Percentiles rank a stretch among this genome's conserved stretches.
Evolutionary conservation across 2,113 vertebrate genomes (phyloP).

Genomic region (Heliornis fulica): DNA sequence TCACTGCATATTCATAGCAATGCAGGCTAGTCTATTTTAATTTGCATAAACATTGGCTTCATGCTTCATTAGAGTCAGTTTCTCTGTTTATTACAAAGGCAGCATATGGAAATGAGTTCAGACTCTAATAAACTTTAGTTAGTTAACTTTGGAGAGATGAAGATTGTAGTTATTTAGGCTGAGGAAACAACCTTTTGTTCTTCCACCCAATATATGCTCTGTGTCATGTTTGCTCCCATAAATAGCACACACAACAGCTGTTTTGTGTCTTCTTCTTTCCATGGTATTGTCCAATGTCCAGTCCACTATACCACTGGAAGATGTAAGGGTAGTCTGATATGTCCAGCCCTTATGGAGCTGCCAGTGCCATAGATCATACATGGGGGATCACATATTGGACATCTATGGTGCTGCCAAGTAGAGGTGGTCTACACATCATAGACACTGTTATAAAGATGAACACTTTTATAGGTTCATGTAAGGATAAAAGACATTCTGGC

Average conservation of each 20-base stretch:
- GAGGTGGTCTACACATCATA: neutral
- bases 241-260: neutral
- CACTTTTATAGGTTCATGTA: neutral
- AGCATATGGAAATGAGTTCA: neutral
- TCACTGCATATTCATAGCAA: neutral
- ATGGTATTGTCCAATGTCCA: neutral
- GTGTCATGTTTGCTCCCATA: neutral
- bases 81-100: neutral
- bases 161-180: neutral
- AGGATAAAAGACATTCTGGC: neutral
- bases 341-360: neutral
- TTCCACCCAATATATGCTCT: neutral
- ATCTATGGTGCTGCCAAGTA: neutral
- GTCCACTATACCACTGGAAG: neutral
- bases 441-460: neutral
- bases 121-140: neutral
- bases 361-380: accelerated
- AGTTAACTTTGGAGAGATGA: neutral
- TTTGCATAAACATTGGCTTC: neutral
- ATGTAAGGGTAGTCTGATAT: neutral
- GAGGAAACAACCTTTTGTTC: neutral
- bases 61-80: accelerated
- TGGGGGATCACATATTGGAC: neutral
- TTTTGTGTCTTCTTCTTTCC: neutral
- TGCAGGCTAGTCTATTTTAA: neutral